Conservation (phyloP, 2,888 invertebrate species). For the Philereme vetulata region DNA sequence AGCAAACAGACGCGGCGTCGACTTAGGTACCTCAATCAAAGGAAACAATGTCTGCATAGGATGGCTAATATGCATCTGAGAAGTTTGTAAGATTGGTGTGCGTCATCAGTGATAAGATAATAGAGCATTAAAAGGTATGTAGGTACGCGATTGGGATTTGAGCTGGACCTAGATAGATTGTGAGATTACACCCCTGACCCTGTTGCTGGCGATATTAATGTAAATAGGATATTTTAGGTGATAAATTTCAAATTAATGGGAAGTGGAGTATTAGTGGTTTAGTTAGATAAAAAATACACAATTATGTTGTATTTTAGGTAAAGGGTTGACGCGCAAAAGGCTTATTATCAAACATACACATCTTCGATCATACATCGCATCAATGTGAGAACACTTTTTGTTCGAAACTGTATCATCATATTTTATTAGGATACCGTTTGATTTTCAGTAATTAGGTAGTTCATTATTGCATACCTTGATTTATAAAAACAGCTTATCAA, state of each 20-base stretch:
- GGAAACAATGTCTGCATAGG: neutral
- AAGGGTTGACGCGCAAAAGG: no score
- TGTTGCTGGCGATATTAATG: neutral
- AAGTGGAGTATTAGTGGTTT: no score
- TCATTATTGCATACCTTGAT: no score
- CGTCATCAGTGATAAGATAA: neutral
- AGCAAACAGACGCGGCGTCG: neutral
- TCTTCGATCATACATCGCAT: no score
- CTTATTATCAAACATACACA: no score
- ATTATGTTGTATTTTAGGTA: no score
- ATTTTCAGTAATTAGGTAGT: neutral
- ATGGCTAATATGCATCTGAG: neutral
- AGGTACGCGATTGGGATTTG: slow-evolving; percentile 4
- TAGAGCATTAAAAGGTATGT: neutral
- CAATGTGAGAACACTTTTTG: no score
- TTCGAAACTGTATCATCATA: neutral
- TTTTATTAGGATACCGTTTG: neutral
- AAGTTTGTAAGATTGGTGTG: neutral
- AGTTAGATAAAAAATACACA: no score
- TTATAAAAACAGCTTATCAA: no score
- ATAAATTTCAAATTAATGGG: no score
- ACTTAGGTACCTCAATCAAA: neutral
- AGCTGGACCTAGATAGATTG: slow-evolving; percentile 10
- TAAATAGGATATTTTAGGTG: no score
- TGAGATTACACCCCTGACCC: neutral